Conservation (phyloP, 1,140 invertebrate genomes). For the Tetramorium parvispinum region DNA sequence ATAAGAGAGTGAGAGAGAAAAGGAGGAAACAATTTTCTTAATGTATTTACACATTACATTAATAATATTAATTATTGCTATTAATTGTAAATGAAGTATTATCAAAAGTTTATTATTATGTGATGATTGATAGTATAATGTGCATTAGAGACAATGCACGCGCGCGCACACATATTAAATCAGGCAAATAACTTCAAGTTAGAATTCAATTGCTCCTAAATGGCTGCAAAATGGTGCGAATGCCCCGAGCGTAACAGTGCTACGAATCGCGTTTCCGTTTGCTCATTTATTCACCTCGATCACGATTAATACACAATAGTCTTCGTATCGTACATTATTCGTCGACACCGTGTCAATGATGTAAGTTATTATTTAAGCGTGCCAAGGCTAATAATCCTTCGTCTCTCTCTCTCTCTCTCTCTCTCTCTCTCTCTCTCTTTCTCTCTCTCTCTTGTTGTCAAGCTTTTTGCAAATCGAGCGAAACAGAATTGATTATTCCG, state of each 20-base stretch:
- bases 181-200: background rate
- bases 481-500: constrained; percentile 17
- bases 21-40: background rate
- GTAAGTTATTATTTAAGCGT: constrained; percentile 74
- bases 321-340: background rate
- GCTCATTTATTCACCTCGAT: constrained; percentile 29
- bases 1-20: background rate
- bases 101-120: background rate
- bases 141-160: background rate
- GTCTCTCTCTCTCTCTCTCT: constrained; percentile 18
- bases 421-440: background rate
- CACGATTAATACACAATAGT: constrained; percentile 11
- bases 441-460: background rate
- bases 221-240: background rate
- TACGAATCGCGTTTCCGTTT: constrained; percentile 29
- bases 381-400: constrained; percentile 67
- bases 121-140: background rate
- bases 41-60: background rate
- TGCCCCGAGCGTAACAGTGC: background rate
- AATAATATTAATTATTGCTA: background rate
- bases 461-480: constrained; percentile 27
- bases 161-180: background rate
- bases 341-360: constrained; percentile 62
- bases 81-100: background rate
- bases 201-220: background rate